Conservation (phyloP, 2,888 invertebrate species). For the Geotrupes spiniger region DNA sequence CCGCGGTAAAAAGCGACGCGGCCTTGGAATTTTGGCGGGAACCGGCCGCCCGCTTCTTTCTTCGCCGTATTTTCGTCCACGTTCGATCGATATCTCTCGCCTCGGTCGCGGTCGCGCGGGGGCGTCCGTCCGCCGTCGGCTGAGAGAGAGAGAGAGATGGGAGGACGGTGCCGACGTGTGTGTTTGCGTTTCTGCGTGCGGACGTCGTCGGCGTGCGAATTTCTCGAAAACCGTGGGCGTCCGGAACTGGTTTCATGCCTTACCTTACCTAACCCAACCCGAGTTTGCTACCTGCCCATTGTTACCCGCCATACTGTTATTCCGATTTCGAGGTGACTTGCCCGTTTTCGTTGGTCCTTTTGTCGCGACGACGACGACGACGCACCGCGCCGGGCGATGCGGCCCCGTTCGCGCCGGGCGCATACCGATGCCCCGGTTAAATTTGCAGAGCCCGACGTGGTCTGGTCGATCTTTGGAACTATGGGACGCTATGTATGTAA, state of each 20-base stretch:
- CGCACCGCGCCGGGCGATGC: too few relatives aligned
- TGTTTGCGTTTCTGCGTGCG: constrained; percentile 1
- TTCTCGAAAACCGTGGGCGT: constrained; percentile 27
- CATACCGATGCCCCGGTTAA: too few relatives aligned
- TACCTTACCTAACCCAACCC: constrained; percentile 40
- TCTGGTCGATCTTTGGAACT: too few relatives aligned
- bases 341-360: constrained; percentile 5
- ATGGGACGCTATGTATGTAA: too few relatives aligned
- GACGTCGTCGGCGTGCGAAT: too few relatives aligned
- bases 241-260: constrained; percentile 42
- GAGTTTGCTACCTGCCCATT: constrained; percentile 34
- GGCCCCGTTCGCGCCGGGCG: too few relatives aligned
- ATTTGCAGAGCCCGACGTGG: too few relatives aligned
- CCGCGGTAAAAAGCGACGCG: constrained; percentile 14
- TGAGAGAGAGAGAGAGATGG: constrained; percentile 11
- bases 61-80: constrained; percentile 21
- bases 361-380: too few relatives aligned
- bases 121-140: constrained; percentile 7
- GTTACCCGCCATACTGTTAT: constrained; percentile 30
- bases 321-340: constrained; percentile 21
- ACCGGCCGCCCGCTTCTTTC: too few relatives aligned
- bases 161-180: constrained; percentile 9
- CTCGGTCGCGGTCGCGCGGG: constrained; percentile 15
- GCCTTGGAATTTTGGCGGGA: constrained; percentile 29
- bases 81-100: constrained; percentile 11